A percentile compares a stretch with the other conserved stretches of the same genome.
phyloP scores from a whole-genome alignment of 1,140 invertebrate genomes.

The Pygmarrhopalites habei region DNA sequence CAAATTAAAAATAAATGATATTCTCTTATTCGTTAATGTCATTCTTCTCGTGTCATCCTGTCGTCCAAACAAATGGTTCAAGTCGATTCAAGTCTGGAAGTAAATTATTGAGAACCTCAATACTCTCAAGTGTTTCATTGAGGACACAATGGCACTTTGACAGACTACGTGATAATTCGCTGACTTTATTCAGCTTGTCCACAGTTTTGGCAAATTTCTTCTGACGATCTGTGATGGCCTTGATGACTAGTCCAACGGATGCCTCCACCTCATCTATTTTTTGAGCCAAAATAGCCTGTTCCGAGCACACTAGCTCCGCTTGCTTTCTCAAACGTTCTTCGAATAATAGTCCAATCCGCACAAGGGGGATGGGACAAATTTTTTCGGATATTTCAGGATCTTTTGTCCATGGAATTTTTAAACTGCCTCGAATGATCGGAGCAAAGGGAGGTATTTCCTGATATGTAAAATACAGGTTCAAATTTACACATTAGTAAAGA shows the following conservation, averaged over 20 bases:
- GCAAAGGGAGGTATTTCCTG: slow-evolving; percentile 83
- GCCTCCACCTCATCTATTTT: slow-evolving; percentile 69
- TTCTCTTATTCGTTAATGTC: too few relatives aligned
- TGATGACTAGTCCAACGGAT: slow-evolving; percentile 62
- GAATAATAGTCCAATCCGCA: slow-evolving; percentile 59
- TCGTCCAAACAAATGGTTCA: slow-evolving; percentile 85
- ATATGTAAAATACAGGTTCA: too few relatives aligned
- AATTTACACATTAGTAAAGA: slow-evolving; percentile 14
- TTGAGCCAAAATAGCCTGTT: slow-evolving; percentile 62
- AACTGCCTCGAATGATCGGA: slow-evolving; percentile 81
- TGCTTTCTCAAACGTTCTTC: slow-evolving; percentile 66
- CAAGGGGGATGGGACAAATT: slow-evolving; percentile 56
- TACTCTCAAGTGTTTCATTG: slow-evolving; percentile 73
- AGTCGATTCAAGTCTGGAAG: slow-evolving; percentile 74
- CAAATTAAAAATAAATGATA: too few relatives aligned
- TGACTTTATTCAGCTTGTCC: slow-evolving; percentile 72
- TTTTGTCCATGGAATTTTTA: slow-evolving; percentile 73
- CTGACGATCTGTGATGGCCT: slow-evolving; percentile 66
- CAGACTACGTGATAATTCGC: slow-evolving; percentile 67
- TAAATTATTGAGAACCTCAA: slow-evolving; percentile 75
- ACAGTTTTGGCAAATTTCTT: slow-evolving; percentile 73
- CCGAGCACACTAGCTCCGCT: slow-evolving; percentile 61
- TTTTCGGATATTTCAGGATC: slow-evolving; percentile 83
- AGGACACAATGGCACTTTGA: slow-evolving; percentile 72
- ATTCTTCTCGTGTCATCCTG: too few relatives aligned